Conservation (phyloP, 2,113 vertebrate species). For the Odobenus rosmarus region DNA sequence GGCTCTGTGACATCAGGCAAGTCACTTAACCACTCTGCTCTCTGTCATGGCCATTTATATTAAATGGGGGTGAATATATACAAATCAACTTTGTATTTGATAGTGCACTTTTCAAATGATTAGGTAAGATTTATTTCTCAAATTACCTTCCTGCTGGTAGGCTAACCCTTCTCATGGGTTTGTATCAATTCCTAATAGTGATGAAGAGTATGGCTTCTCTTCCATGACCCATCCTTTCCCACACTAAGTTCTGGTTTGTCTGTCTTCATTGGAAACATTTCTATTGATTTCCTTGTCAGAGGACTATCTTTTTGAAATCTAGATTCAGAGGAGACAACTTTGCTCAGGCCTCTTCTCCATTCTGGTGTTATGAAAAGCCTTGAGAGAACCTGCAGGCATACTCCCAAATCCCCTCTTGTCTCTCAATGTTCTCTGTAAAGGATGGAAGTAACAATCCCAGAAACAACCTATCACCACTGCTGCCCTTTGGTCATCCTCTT, state of each 20-base stretch:
- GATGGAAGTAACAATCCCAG: not conserved
- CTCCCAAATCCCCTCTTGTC: not conserved
- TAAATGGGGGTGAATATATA: not conserved
- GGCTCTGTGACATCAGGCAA: constrained; percentile 5
- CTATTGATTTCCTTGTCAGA: not conserved
- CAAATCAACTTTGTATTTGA: not conserved
- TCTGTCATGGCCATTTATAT: not conserved
- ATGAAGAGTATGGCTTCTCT: not conserved
- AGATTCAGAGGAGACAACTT: not conserved
- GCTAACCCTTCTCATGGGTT: not conserved
- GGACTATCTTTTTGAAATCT: not conserved
- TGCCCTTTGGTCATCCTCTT: not conserved
- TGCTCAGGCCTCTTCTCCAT: not conserved
- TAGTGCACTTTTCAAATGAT: not conserved
- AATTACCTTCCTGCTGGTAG: not conserved
- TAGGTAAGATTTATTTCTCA: not conserved
- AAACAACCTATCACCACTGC: not conserved
- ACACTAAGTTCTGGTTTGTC: not conserved
- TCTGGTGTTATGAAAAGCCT: not conserved
- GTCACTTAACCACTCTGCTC: not conserved
- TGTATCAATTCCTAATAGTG: not conserved
- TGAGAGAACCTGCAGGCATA: fast-evolving
- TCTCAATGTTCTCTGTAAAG: not conserved
- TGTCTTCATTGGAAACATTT: not conserved
- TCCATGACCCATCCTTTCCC: not conserved